These are phyloP conservation scores for Eupleurogrammus muticus DNA, from an alignment of 2,797 vertebrate genomes.

Conservation along the genomic window DNA sequence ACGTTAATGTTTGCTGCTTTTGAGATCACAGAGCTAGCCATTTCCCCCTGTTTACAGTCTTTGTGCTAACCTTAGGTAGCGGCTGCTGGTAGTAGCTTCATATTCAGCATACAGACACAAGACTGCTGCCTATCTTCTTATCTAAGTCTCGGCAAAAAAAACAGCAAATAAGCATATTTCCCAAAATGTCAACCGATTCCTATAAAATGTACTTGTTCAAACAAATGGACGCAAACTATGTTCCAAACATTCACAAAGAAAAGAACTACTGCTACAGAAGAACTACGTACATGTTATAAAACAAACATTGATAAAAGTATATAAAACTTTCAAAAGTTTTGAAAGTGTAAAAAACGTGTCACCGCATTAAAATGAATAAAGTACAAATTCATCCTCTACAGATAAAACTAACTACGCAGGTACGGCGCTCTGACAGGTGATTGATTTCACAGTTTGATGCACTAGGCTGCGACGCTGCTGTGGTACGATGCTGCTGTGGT, in stretches of 20 bases:
- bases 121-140: neutral
- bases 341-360: slow-evolving; percentile 82
- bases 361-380: slow-evolving; percentile 46
- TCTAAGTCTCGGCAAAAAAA: neutral
- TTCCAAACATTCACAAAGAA: slow-evolving; percentile 51
- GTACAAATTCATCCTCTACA: slow-evolving; percentile 56
- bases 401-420: slow-evolving; percentile 45
- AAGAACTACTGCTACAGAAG: slow-evolving; percentile 56
- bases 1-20: neutral
- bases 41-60: neutral
- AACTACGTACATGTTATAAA: slow-evolving; percentile 76
- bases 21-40: neutral
- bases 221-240: slow-evolving; percentile 54
- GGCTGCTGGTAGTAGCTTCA: neutral
- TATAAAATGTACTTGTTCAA: slow-evolving; percentile 26
- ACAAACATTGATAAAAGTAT: slow-evolving; percentile 83
- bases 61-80: slow-evolving; percentile 1
- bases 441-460: slow-evolving; percentile 32
- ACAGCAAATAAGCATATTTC: slow-evolving; percentile 4
- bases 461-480: slow-evolving; percentile 16
- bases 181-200: slow-evolving; percentile 15
- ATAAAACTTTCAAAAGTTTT: slow-evolving; percentile 82
- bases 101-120: slow-evolving; percentile 4
- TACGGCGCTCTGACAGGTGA: slow-evolving; percentile 26
- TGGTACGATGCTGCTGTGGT: slow-evolving; percentile 4